Percentiles rank a stretch among this genome's conserved stretches.
Evolutionary conservation across 2,113 vertebrate genomes (phyloP).

Genomic region (Noctilio leporinus): DNA sequence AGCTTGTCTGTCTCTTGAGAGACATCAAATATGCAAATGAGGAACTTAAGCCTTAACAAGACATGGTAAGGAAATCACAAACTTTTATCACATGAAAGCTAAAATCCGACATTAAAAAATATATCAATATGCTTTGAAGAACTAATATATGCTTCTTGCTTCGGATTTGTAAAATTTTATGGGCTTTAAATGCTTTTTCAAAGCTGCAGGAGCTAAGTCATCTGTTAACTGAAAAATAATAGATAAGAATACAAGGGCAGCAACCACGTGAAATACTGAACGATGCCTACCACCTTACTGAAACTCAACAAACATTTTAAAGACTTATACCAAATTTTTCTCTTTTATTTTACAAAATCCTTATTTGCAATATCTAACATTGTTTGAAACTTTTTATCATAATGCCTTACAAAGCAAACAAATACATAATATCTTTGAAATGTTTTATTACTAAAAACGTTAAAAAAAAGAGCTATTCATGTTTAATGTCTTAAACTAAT

Average conservation of each 20-base stretch:
- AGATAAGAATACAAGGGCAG: background rate
- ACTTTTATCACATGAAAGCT: conserved; percentile 81
- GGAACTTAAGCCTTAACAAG: conserved; percentile 80
- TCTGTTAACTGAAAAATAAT: conserved; percentile 29
- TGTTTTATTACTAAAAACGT: conserved; percentile 39
- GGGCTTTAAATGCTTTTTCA: conserved; percentile 67
- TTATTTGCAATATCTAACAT: background rate
- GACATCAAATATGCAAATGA: conserved; percentile 86
- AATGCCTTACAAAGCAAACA: background rate
- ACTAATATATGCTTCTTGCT: conserved; percentile 65
- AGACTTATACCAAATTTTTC: background rate
- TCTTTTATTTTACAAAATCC: conserved; percentile 22
- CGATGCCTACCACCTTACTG: background rate
- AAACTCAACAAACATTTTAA: conserved; percentile 38
- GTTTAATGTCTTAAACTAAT: conserved; percentile 38
- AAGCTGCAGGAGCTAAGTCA: conserved; percentile 3
- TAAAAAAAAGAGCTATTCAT: background rate
- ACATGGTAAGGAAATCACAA: conserved; percentile 77
- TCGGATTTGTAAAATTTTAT: conserved; percentile 59
- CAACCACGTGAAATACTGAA: background rate
- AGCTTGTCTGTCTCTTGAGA: conserved; percentile 83
- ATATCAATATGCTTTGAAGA: conserved; percentile 76
- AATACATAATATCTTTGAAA: conserved; percentile 12
- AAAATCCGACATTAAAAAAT: conserved; percentile 71
- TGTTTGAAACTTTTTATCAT: conserved; percentile 26